phyloP scores from a whole-genome alignment of 35 echinoderm and acorn worm genomes.

The Chiridota heheva region DNA sequence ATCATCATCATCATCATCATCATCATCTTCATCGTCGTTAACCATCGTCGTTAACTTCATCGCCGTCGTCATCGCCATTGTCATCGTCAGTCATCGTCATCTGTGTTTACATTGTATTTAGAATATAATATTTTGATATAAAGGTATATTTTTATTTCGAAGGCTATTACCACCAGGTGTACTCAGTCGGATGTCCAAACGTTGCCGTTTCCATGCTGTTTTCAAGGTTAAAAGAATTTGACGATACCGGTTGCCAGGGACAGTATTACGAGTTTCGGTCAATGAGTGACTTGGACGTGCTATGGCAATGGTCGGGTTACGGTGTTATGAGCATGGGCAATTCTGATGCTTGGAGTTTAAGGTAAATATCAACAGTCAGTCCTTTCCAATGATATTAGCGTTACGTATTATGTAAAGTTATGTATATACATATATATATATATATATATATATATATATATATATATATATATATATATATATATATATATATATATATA shows the following conservation, averaged over 20 bases:
- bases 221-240: constrained; percentile 43
- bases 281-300: constrained; percentile 57
- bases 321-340: constrained; percentile 78
- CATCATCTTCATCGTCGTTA: background rate
- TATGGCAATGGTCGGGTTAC: constrained; percentile 70
- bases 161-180: constrained; percentile 78
- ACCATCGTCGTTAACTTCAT: background rate
- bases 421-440: background rate
- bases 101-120: background rate
- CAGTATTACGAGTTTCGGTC: constrained; percentile 21
- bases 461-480: no score
- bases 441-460: background rate
- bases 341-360: constrained; percentile 43
- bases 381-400: background rate
- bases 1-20: no score
- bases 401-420: background rate
- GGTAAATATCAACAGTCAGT: constrained; percentile 13
- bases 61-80: background rate
- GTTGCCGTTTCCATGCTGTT: constrained; percentile 68
- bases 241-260: constrained; percentile 55
- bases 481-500: no score
- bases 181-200: constrained; percentile 52
- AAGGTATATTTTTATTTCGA: background rate
- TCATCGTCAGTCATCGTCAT: background rate
- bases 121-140: background rate